These are phyloP conservation scores for Marmota monax DNA, from an alignment of 2,113 vertebrate species.

Conservation along the genomic window DNA sequence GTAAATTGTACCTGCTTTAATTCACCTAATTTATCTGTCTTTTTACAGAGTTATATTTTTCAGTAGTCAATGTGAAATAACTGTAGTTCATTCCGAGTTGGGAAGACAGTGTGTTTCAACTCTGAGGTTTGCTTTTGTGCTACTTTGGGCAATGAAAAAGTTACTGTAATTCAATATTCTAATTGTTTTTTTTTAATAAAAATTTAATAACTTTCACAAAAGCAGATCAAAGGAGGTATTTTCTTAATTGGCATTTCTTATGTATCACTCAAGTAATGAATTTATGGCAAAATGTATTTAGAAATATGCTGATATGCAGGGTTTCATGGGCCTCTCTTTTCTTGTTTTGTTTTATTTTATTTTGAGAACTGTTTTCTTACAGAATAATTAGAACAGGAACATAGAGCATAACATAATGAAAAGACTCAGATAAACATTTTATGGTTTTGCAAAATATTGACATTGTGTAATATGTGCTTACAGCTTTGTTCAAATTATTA, in stretches of 20 bases:
- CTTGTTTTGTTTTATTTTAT: not conserved
- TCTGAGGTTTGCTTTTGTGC: conserved; percentile 44
- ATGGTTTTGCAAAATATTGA: not conserved
- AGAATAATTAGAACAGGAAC: not conserved
- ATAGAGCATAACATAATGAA: not conserved
- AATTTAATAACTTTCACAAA: conserved; percentile 39
- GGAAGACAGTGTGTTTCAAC: conserved; percentile 67
- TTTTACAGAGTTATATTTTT: not conserved
- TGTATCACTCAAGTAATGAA: not conserved
- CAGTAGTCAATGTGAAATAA: conserved; percentile 32
- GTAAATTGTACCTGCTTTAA: conserved; percentile 49
- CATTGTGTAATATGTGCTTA: not conserved
- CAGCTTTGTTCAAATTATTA: not conserved
- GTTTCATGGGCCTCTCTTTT: not conserved
- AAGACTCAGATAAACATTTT: not conserved
- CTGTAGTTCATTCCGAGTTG: not conserved
- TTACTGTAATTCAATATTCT: conserved; percentile 60
- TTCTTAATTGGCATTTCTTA: not conserved
- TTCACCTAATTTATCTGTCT: conserved; percentile 53
- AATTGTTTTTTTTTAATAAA: conserved; percentile 49
- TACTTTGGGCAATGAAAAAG: conserved; percentile 7
- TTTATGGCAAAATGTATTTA: not conserved
- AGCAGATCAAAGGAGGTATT: not conserved
- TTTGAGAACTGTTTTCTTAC: not conserved
- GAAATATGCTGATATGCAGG: not conserved